phyloP scores from a whole-genome alignment of 2,113 vertebrate genomes.

The Rafetus swinhoei region DNA sequence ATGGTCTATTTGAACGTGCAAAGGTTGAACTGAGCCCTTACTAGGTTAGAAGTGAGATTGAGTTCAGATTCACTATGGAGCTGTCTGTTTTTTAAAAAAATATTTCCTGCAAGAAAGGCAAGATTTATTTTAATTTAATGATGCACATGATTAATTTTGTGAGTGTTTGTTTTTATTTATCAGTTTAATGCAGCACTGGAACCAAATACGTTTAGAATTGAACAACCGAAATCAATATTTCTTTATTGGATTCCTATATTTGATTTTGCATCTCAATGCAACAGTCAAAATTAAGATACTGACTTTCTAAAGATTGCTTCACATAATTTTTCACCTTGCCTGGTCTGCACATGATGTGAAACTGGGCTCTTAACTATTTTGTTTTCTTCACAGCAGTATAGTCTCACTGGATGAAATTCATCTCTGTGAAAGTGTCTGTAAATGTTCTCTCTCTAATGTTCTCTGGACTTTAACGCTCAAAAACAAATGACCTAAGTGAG shows the following conservation, averaged over 20 bases:
- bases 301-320: not conserved
- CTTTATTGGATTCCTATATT: not conserved
- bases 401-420: not conserved
- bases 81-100: no score
- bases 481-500: not conserved
- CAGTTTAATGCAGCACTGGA: slow-evolving; percentile 51
- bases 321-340: not conserved
- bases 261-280: slow-evolving; percentile 39
- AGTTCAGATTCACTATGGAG: no score
- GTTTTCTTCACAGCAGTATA: not conserved
- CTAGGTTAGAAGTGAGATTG: no score
- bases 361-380: not conserved
- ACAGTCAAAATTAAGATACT: not conserved
- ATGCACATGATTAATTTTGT: not conserved
- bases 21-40: no score
- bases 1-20: no score
- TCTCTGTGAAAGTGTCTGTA: not conserved
- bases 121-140: no score
- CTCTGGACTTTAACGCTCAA: not conserved
- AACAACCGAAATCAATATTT: not conserved
- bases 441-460: not conserved
- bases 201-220: slow-evolving; percentile 41
- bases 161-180: slow-evolving; percentile 47
- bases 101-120: no score
- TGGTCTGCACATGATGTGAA: not conserved